Percentiles rank a stretch among this genome's conserved stretches.
Conservation (phyloP, 2,888 invertebrate species). For the Cantharis lateralis region DNA sequence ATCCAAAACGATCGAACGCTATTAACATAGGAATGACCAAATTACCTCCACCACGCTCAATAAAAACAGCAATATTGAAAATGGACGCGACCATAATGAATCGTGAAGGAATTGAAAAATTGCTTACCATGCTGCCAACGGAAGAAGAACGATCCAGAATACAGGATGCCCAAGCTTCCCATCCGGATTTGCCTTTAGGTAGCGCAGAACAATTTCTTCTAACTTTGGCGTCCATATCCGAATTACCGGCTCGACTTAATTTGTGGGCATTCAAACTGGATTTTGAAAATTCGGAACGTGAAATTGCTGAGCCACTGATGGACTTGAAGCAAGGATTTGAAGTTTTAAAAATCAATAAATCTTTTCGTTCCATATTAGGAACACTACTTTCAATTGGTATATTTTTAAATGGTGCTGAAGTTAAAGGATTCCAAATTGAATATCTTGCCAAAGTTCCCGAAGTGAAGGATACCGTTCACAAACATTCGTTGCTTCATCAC, state of each 20-base stretch:
- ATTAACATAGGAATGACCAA: conserved; percentile 99
- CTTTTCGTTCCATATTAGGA: conserved; percentile 93
- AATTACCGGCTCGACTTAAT: conserved; percentile 88
- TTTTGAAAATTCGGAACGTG: conserved; percentile 96
- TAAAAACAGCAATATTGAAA: conserved; percentile 98
- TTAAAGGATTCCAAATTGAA: conserved; percentile 96
- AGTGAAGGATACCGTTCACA: conserved; percentile 98
- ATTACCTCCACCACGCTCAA: conserved; percentile 94
- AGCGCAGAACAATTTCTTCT: conserved; percentile 99
- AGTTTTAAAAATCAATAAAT: conserved; percentile 86
- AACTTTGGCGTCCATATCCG: conserved; percentile 93
- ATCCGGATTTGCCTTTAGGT: conserved; percentile 88
- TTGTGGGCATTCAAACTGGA: conserved; percentile 99
- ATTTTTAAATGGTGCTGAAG: conserved; percentile 90
- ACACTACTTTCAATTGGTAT: conserved; percentile 94
- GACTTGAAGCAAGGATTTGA: conserved; percentile 97
- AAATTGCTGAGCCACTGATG: conserved; percentile 98
- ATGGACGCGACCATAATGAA: conserved; percentile 99
- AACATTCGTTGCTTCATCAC: conserved; percentile 96
- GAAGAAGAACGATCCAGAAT: conserved; percentile 92
- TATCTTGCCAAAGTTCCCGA: conserved; percentile 97
- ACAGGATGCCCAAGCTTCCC: conserved; percentile 91
- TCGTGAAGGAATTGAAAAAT: conserved; percentile 97
- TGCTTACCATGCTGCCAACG: conserved; percentile 95
- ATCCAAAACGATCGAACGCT: conserved; percentile 96